A percentile compares a stretch with the other conserved stretches of the same genome.
Evolutionary conservation across 2,888 invertebrate genomes (phyloP).

Genomic region (Nezara viridula): DNA sequence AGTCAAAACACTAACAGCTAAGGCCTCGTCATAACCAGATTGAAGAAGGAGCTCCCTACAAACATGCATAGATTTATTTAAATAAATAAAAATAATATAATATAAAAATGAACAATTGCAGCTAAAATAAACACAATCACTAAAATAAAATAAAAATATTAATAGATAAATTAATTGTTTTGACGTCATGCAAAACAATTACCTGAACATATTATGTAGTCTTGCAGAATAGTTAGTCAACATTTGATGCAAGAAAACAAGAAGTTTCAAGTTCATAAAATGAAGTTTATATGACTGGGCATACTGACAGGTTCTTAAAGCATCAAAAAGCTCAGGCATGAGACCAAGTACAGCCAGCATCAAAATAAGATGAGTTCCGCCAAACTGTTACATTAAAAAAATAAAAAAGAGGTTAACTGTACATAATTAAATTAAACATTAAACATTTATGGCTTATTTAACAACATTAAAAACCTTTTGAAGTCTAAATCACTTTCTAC

Average conservation of each 20-base stretch:
- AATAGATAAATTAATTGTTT: not conserved
- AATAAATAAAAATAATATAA: not conserved
- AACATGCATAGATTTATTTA: not conserved
- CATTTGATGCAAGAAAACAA: constrained; percentile 61
- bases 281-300: constrained; percentile 57
- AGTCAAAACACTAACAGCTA: constrained; percentile 76
- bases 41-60: constrained; percentile 72
- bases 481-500: no score
- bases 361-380: constrained; percentile 60
- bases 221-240: constrained; percentile 54
- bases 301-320: constrained; percentile 57
- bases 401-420: no score
- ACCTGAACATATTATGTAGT: constrained; percentile 51
- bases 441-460: no score
- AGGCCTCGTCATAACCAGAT: constrained; percentile 74
- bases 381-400: constrained; percentile 51
- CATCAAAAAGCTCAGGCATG: constrained; percentile 61
- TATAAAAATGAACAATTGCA: not conserved
- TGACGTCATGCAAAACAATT: not conserved
- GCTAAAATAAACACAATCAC: not conserved
- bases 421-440: no score
- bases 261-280: constrained; percentile 62
- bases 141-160: not conserved
- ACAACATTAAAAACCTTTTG: no score
- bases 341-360: constrained; percentile 62